Base-by-base conservation (phyloP, 2,888 invertebrate species). In the Cosmorhoe ocellata region DNA sequence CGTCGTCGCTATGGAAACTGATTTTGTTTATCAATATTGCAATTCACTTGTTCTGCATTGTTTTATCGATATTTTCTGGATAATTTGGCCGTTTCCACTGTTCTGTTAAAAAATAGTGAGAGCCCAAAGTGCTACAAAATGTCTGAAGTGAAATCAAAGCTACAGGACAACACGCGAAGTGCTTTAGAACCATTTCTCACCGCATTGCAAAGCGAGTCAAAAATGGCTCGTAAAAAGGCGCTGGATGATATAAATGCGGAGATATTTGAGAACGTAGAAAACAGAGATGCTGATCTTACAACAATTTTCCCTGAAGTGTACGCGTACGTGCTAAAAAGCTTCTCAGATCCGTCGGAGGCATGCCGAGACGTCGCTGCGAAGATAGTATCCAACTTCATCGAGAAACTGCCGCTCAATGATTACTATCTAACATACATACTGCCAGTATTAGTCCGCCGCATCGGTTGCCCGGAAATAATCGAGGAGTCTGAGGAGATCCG, bases 401-500 rank as follows among this genome's bases (percentile, higher is more conserved):
- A 90, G 10, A 81, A 81, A 24, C 72, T 95, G 18, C 93, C 93
- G 0, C 77, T 92, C 0, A 92, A 93, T 59, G 95, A 95, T 61
- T 95, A 93, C 56, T 94, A 95, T 74, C 84, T 97, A 41, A 92
- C 94, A 0, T 94, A 95, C 59, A 85, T 97, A 10, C 85, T 97
- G 27, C 95, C 96, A 1, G 92, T 95, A 1, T 74, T 98, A 53
- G 92, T 93, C 0, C 94, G 94, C 63, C 93, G 97, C 53, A 92
- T 98, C 58, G 96, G 96, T 0, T 92, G 93, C 46, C 92, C 93
- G 30, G 97, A 97, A 76, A 91, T 95, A 0, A 74, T 92, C 1
- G 93, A 93, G 63, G 86, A 91, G 27, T 89, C 90, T 0, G 98
- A 98, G 84, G 98, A 98, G 90, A 91, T 98, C 33, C 92, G 98